These are phyloP conservation scores for Drosophila bunnanda DNA, from an alignment of 2,888 invertebrate species.

Conservation along the genomic window DNA sequence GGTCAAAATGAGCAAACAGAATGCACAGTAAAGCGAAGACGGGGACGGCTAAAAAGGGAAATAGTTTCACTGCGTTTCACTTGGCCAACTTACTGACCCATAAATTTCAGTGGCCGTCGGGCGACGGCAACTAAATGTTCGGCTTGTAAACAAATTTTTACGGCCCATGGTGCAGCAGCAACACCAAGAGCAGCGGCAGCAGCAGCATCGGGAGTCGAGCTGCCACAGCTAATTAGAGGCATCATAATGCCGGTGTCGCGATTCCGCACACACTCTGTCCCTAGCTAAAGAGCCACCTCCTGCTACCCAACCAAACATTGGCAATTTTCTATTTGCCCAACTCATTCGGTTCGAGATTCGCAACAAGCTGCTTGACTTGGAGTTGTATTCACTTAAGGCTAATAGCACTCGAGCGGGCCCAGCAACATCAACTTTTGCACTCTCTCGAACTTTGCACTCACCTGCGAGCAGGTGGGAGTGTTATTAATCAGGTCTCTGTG, in stretches of 20 bases:
- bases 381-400: slow-evolving; percentile 63
- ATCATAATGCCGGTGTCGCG: slow-evolving; percentile 57
- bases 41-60: slow-evolving; percentile 9
- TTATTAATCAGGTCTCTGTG: slow-evolving; percentile 23
- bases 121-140: slow-evolving; percentile 56
- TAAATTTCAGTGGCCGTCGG: slow-evolving; percentile 70
- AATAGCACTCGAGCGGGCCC: slow-evolving; percentile 54
- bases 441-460: slow-evolving; percentile 53
- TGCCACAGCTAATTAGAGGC: slow-evolving; percentile 68
- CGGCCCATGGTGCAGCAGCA: slow-evolving; percentile 62
- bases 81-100: slow-evolving; percentile 75
- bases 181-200: slow-evolving; percentile 9
- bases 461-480: slow-evolving; percentile 7
- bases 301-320: slow-evolving; percentile 57
- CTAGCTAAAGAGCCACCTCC: background rate
- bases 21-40: slow-evolving; percentile 49
- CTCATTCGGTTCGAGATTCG: slow-evolving; percentile 72
- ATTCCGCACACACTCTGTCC: slow-evolving; percentile 1
- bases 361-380: slow-evolving; percentile 65
- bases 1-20: slow-evolving; percentile 70
- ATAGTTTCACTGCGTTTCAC: slow-evolving; percentile 55
- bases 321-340: slow-evolving; percentile 76
- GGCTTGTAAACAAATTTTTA: slow-evolving; percentile 72
- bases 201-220: slow-evolving; percentile 10
- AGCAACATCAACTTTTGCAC: slow-evolving; percentile 46